A percentile compares a stretch with the other conserved stretches of the same genome.
Conservation (phyloP, 2,888 invertebrate genomes). For the Tetheella fluctuosa region DNA sequence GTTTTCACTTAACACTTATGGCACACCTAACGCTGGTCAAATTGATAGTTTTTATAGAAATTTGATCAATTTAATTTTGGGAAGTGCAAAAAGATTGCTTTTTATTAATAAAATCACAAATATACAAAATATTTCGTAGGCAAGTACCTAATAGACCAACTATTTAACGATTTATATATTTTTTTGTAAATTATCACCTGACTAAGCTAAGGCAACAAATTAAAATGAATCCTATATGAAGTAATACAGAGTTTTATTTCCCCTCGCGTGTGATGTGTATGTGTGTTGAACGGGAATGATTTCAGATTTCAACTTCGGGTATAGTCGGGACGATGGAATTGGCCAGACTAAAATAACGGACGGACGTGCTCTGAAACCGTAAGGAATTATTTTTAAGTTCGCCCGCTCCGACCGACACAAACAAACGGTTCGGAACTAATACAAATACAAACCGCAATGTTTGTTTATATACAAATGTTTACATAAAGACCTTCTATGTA, state of each 20-base stretch:
- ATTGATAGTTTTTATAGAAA: no score
- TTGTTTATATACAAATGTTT: conserved; percentile 7
- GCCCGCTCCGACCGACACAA: conserved; percentile 39
- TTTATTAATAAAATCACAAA: no score
- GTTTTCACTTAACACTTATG: no score
- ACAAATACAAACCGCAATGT: conserved; percentile 10
- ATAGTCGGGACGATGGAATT: conserved; percentile 64
- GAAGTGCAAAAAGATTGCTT: no score
- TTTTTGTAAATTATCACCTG: no score
- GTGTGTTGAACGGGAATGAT: conserved; percentile 31
- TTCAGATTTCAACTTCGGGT: conserved; percentile 56
- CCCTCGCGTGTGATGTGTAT: background rate
- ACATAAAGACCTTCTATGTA: background rate
- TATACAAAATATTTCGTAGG: no score
- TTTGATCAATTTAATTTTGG: no score
- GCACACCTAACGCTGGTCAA: no score
- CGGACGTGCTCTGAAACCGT: conserved; percentile 73
- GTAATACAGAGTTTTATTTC: conserved; percentile 27
- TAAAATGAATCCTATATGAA: conserved; percentile 20
- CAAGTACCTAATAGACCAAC: no score
- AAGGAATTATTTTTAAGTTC: conserved; percentile 70
- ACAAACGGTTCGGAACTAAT: conserved; percentile 21
- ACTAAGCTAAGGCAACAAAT: conserved; percentile 1
- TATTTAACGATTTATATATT: no score
- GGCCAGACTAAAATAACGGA: conserved; percentile 72